Percentiles rank a stretch among this genome's conserved stretches.
Evolutionary conservation across 2,113 vertebrate species (phyloP).

Genomic region (Amblyopsis rosae): DNA sequence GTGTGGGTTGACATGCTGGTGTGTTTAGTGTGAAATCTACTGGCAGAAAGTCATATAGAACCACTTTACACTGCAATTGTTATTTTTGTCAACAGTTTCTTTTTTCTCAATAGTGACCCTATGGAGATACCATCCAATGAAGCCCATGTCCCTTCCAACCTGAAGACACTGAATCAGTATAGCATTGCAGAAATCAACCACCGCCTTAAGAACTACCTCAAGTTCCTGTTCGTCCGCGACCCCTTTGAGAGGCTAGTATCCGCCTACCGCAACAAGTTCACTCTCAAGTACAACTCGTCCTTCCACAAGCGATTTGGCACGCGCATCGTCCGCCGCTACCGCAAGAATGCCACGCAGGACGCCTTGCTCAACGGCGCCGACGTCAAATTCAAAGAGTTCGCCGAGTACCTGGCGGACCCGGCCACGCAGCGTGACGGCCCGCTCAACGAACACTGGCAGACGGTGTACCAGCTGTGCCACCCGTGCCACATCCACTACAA

Average conservation of each 20-base stretch:
- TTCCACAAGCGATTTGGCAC: slow-evolving; percentile 98
- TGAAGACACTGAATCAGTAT: slow-evolving; percentile 96
- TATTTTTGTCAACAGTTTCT: not conserved
- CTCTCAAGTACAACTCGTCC: slow-evolving; percentile 97
- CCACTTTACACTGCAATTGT: not conserved
- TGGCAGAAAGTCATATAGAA: too few species aligned
- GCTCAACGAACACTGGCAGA: slow-evolving; percentile 98
- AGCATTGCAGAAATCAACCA: slow-evolving; percentile 96
- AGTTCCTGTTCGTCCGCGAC: slow-evolving; percentile 96
- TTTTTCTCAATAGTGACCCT: slow-evolving; percentile 75
- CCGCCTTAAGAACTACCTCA: slow-evolving; percentile 96
- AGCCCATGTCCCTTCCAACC: slow-evolving; percentile 91
- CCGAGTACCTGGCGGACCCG: slow-evolving; percentile 90
- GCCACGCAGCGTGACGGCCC: slow-evolving; percentile 91
- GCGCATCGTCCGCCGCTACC: slow-evolving; percentile 91
- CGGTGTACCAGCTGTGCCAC: slow-evolving; percentile 92
- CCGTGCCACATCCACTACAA: slow-evolving; percentile 98
- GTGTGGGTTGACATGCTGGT: too few species aligned
- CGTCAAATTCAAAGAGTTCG: slow-evolving; percentile 92
- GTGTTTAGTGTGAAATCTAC: too few species aligned
- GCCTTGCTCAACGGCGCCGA: slow-evolving; percentile 86
- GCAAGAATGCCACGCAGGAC: slow-evolving; percentile 92
- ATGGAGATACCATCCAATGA: slow-evolving; percentile 97
- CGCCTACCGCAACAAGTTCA: slow-evolving; percentile 98
- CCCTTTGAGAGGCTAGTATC: slow-evolving; percentile 97